Percentiles rank a stretch among this genome's conserved stretches.
Evolutionary conservation across 2,888 invertebrate genomes (phyloP).

Genomic region (Pandemis cinnamomeana): DNA sequence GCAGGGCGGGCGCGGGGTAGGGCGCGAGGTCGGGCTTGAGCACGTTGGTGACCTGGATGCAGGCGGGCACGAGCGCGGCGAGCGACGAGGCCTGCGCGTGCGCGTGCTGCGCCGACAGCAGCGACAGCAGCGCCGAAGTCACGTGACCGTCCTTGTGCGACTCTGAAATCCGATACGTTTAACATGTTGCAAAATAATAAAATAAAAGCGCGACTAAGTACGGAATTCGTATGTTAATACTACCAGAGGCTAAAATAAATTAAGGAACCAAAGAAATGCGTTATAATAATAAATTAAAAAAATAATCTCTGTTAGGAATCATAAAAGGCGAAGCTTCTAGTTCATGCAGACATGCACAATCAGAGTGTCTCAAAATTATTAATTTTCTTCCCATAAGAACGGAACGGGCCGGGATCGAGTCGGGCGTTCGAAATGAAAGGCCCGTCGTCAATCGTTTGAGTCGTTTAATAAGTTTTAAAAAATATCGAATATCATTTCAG

Average conservation of each 20-base stretch:
- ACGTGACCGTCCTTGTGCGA: constrained; percentile 71
- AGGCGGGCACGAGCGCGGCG: constrained; percentile 61
- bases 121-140: constrained; percentile 78
- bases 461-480: constrained; percentile 76
- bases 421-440: constrained; percentile 62
- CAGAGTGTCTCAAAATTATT: constrained; percentile 65
- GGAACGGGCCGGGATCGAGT: constrained; percentile 52
- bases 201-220: constrained; percentile 76
- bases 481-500: constrained; percentile 75
- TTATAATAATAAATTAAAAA: constrained; percentile 74
- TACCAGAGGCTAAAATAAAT: constrained; percentile 82
- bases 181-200: constrained; percentile 75
- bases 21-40: constrained; percentile 51
- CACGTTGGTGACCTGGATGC: constrained; percentile 61
- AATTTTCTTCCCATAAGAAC: constrained; percentile 78
- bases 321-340: constrained; percentile 83
- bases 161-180: constrained; percentile 80
- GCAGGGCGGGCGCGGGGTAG: constrained; percentile 46
- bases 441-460: constrained; percentile 55
- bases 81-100: constrained; percentile 61
- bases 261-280: constrained; percentile 85
- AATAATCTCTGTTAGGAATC: constrained; percentile 80
- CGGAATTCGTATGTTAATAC: constrained; percentile 80
- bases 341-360: constrained; percentile 84
- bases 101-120: constrained; percentile 66